A percentile compares a stretch with the other conserved stretches of the same genome.
Evolutionary conservation across 2,797 vertebrate species (phyloP).

Genomic region (Gallinago nigripennis): DNA sequence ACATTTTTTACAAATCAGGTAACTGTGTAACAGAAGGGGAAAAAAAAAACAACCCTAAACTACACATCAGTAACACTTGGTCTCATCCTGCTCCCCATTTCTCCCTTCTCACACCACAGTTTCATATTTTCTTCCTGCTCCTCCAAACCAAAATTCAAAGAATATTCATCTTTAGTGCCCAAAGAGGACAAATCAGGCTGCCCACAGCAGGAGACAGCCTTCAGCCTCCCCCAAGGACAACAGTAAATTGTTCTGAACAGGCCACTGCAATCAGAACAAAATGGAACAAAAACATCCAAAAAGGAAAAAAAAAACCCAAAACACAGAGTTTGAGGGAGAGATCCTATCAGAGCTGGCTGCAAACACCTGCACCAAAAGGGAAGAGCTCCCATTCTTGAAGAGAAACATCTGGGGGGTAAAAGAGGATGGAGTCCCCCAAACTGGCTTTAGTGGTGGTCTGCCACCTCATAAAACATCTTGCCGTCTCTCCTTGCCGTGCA

Average conservation of each 20-base stretch:
- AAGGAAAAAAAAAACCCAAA: background rate
- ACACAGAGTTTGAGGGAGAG: background rate
- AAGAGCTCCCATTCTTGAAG: background rate
- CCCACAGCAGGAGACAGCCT: conserved; percentile 17
- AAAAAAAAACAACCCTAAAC: rapidly evolving
- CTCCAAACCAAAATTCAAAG: background rate
- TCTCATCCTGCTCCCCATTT: background rate
- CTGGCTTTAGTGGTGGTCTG: background rate
- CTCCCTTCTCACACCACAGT: background rate
- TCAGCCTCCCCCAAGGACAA: conserved; percentile 49
- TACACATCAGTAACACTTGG: background rate
- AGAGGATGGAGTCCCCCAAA: background rate
- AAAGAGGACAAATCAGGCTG: conserved; percentile 1
- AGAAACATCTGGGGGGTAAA: background rate
- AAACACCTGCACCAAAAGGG: background rate
- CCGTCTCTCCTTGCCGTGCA: background rate
- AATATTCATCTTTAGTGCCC: background rate
- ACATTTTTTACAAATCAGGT: background rate
- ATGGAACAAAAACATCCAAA: conserved; percentile 46
- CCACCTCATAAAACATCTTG: background rate
- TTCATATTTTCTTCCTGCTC: background rate
- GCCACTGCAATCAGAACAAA: conserved; percentile 34
- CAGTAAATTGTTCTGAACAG: conserved; percentile 41
- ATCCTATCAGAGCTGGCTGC: conserved; percentile 11
- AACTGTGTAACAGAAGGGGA: rapidly evolving